Percentiles rank a stretch among this genome's conserved stretches.
phyloP scores from a whole-genome alignment of 2,797 vertebrate genomes.

The Etheostoma perlongum region DNA sequence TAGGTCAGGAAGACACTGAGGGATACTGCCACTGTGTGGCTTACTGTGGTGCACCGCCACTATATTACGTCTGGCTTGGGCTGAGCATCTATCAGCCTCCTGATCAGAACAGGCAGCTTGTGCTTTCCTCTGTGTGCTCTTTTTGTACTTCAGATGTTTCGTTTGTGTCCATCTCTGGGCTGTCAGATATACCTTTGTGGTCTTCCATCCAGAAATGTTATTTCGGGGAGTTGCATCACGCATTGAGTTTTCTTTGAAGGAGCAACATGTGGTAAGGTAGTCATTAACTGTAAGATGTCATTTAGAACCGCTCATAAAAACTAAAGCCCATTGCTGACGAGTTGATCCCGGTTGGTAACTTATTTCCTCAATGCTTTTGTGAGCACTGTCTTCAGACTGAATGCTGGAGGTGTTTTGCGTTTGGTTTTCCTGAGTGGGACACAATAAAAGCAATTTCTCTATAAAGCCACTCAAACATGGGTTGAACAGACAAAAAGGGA shows the following conservation, averaged over 20 bases:
- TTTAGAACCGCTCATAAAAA: slow-evolving; percentile 65
- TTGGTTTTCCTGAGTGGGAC: slow-evolving; percentile 76
- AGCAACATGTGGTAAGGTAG: slow-evolving; percentile 66
- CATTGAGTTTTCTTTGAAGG: slow-evolving; percentile 51
- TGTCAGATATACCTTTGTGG: slow-evolving; percentile 38
- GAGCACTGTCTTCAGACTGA: slow-evolving; percentile 73
- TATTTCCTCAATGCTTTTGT: slow-evolving; percentile 78
- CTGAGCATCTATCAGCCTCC: slow-evolving; percentile 32
- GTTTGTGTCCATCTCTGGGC: slow-evolving; percentile 29
- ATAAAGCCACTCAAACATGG: slow-evolving; percentile 79
- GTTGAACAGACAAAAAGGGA: slow-evolving; percentile 82
- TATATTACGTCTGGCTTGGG: slow-evolving; percentile 44
- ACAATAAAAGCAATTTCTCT: slow-evolving; percentile 84
- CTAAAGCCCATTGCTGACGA: slow-evolving; percentile 50
- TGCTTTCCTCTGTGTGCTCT: slow-evolving; percentile 25
- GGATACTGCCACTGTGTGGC: slow-evolving; percentile 39
- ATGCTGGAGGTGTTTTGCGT: slow-evolving; percentile 75
- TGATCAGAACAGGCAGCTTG: slow-evolving; percentile 34
- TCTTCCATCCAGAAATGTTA: slow-evolving; percentile 31
- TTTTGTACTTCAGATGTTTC: slow-evolving; percentile 32
- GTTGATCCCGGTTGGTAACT: slow-evolving; percentile 68
- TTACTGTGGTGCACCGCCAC: slow-evolving; percentile 39
- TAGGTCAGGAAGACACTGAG: slow-evolving; percentile 42
- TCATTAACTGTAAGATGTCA: slow-evolving; percentile 67
- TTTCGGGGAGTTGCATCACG: slow-evolving; percentile 13